Conservation (phyloP, 2,888 invertebrate genomes). For the Conus canariensis region DNA sequence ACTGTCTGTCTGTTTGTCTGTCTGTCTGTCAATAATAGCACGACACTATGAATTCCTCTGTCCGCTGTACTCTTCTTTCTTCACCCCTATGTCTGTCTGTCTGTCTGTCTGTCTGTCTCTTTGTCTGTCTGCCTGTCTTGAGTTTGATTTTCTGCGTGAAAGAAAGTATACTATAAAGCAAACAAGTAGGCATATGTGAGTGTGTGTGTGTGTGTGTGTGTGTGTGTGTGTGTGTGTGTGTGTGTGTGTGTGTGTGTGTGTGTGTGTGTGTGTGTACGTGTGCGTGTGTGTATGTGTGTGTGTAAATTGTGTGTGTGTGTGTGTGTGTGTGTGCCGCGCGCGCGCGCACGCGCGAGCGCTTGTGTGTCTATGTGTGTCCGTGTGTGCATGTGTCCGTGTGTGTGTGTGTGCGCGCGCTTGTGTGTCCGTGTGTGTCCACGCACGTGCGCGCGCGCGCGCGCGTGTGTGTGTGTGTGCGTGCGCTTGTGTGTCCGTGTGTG, state of each 20-base stretch:
- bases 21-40: too few species aligned
- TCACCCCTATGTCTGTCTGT: too few species aligned
- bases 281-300: background rate
- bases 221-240: background rate
- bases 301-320: background rate
- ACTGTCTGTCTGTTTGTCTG: too few species aligned
- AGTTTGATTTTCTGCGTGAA: too few species aligned
- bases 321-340: background rate
- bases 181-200: background rate
- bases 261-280: background rate
- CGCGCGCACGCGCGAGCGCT: background rate
- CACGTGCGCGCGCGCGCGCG: background rate
- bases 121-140: too few species aligned
- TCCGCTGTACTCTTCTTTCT: too few species aligned
- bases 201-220: background rate
- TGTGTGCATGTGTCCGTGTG: background rate
- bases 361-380: background rate
- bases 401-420: background rate
- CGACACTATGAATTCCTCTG: too few species aligned
- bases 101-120: too few species aligned
- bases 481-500: background rate
- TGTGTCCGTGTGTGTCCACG: background rate
- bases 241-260: background rate
- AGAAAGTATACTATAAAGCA: too few species aligned
- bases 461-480: background rate